Conservation (phyloP, 2,113 vertebrate genomes). For the Alethe diademata region DNA sequence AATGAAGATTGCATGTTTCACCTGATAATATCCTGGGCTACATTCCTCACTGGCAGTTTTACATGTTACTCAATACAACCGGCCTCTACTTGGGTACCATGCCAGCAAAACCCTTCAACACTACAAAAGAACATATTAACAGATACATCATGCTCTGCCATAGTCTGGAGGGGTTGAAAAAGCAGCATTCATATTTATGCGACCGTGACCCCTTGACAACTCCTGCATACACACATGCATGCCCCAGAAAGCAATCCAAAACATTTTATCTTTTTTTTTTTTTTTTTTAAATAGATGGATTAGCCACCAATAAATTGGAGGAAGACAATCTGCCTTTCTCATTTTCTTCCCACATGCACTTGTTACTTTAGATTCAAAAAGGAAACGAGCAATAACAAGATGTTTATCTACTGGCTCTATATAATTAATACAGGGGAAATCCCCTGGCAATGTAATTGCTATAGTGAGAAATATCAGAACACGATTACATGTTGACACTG, state of each 20-base stretch:
- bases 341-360: not conserved
- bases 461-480: not conserved
- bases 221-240: not conserved
- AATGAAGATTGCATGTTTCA: conserved; percentile 34
- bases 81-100: not conserved
- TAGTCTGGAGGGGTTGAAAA: not conserved
- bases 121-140: not conserved
- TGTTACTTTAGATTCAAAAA: not conserved
- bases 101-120: not conserved
- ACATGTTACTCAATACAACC: not conserved
- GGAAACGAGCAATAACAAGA: not conserved
- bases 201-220: not conserved
- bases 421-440: not conserved
- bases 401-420: not conserved
- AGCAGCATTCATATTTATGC: not conserved
- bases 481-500: not conserved
- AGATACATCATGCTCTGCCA: not conserved
- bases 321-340: not conserved
- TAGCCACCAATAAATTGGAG: not conserved
- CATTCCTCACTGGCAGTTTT: not conserved
- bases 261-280: rapidly evolving
- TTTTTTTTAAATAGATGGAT: not conserved
- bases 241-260: not conserved
- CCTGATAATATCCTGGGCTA: not conserved
- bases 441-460: not conserved